A percentile compares a stretch with the other conserved stretches of the same genome.
These are phyloP conservation scores for Phallusia fumigata DNA, from an alignment of 23 tunicate genomes.

Conservation along the genomic window DNA sequence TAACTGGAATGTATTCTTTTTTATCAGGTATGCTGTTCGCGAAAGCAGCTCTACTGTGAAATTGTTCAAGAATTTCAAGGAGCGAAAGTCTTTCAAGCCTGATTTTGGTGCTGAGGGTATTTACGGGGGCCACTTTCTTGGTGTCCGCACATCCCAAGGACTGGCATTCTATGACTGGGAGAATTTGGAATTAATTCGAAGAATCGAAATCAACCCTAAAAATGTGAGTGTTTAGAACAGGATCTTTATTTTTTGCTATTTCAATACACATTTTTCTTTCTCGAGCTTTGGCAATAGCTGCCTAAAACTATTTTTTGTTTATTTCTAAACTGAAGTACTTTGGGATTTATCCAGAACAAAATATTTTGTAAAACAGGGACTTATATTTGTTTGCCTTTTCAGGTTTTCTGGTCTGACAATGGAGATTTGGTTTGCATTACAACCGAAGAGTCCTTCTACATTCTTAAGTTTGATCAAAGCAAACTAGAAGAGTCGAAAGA, in stretches of 20 bases:
- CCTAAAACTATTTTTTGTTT: no score
- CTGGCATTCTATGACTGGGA: slow-evolving; percentile 98
- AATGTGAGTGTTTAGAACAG: slow-evolving; percentile 31
- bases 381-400: background rate
- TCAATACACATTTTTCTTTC: no score
- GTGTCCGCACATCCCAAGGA: slow-evolving; percentile 81
- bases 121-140: slow-evolving; percentile 85
- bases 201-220: slow-evolving; percentile 94
- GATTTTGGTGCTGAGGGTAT: slow-evolving; percentile 98
- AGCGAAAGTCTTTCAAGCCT: slow-evolving; percentile 87
- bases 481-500: slow-evolving; percentile 92
- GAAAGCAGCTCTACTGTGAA: slow-evolving; percentile 77
- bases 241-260: no score
- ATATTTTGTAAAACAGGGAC: no score
- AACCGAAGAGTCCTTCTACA: slow-evolving; percentile 87
- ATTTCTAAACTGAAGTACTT: no score
- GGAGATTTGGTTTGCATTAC: slow-evolving; percentile 87
- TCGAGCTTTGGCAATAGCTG: no score
- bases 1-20: no score
- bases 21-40: slow-evolving; percentile 82
- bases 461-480: slow-evolving; percentile 70
- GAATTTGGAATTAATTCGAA: slow-evolving; percentile 60
- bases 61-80: slow-evolving; percentile 86
- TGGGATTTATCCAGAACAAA: no score
- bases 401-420: slow-evolving; percentile 98